These are phyloP conservation scores for Pelagia noctiluca DNA, from an alignment of 30 jellyfish, hydroid and myxozoan genomes.

Conservation along the genomic window DNA sequence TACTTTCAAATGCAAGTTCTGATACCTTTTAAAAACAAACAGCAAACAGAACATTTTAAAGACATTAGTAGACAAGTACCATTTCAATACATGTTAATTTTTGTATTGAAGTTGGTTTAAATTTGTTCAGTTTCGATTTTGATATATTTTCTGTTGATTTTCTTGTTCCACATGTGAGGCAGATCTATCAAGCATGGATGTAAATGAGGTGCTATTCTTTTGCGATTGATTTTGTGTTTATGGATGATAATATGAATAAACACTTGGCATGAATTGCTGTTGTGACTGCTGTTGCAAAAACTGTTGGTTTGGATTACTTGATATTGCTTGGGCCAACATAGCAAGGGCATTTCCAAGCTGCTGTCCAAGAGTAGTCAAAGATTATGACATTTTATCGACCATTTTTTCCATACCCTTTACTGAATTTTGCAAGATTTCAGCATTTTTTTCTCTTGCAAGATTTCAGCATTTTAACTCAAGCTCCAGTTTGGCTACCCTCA, in stretches of 20 bases:
- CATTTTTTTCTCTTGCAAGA: no score
- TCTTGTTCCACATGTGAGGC: neutral
- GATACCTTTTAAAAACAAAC: no score
- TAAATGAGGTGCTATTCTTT: neutral
- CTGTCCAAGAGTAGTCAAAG: neutral
- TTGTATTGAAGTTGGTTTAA: no score
- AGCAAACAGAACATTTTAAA: no score
- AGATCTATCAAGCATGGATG: neutral
- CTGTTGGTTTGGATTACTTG: neutral
- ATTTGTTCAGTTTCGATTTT: no score
- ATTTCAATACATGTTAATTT: no score
- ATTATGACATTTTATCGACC: neutral
- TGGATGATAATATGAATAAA: neutral
- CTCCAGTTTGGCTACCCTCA: slow-evolving; percentile 28
- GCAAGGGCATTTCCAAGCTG: slow-evolving; percentile 31
- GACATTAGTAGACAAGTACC: no score
- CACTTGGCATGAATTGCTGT: neutral
- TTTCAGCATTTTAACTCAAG: slow-evolving; percentile 22
- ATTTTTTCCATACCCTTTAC: neutral
- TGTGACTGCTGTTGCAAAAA: no score
- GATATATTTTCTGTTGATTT: no score
- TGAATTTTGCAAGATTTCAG: neutral
- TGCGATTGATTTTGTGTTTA: neutral
- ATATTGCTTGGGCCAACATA: slow-evolving; percentile 21
- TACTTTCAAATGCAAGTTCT: no score